Percentiles rank a stretch among this genome's conserved stretches.
phyloP scores from a whole-genome alignment of 2,113 vertebrate species.

The Nothobranchius kuhntae region DNA sequence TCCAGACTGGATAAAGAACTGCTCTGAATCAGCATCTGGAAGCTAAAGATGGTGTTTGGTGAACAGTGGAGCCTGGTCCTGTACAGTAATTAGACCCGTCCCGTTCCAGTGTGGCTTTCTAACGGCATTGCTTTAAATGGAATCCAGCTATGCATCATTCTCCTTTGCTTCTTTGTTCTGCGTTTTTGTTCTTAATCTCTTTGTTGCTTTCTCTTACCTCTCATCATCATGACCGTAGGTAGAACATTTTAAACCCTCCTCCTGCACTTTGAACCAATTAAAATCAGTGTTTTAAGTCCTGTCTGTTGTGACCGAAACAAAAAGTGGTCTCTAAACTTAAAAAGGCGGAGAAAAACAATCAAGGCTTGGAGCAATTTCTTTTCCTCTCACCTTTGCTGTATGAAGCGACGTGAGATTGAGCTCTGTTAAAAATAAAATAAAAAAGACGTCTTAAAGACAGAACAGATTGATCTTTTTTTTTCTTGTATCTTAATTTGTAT shows the following conservation, averaged over 20 bases:
- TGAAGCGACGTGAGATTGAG: slow-evolving; percentile 18
- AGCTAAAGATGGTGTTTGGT: slow-evolving; percentile 51
- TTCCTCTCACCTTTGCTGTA: slow-evolving; percentile 7
- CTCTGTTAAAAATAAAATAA: slow-evolving; percentile 79
- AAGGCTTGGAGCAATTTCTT: slow-evolving; percentile 70
- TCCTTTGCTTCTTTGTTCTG: slow-evolving; percentile 81
- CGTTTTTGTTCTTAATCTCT: slow-evolving; percentile 76
- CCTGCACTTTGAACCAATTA: slow-evolving; percentile 74
- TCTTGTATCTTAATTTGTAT: slow-evolving; percentile 83
- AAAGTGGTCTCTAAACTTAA: slow-evolving; percentile 88
- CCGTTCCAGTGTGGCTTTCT: slow-evolving; percentile 76
- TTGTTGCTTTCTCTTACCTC: slow-evolving; percentile 39
- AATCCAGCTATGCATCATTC: slow-evolving; percentile 99
- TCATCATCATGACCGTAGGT: slow-evolving; percentile 31
- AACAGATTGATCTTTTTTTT: slow-evolving; percentile 82
- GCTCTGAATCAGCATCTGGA: slow-evolving; percentile 63
- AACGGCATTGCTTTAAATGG: slow-evolving; percentile 90
- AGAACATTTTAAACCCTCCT: slow-evolving; percentile 17
- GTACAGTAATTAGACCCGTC: slow-evolving; percentile 65
- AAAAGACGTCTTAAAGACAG: slow-evolving; percentile 84
- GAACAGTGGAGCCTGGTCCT: slow-evolving; percentile 49
- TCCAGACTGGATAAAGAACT: slow-evolving; percentile 23
- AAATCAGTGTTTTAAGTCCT: slow-evolving; percentile 84
- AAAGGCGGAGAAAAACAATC: slow-evolving; percentile 88
- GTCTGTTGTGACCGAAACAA: slow-evolving; percentile 82